These are phyloP conservation scores for Leucoptera coffeella DNA, from an alignment of 2,888 invertebrate genomes.

Conservation along the genomic window DNA sequence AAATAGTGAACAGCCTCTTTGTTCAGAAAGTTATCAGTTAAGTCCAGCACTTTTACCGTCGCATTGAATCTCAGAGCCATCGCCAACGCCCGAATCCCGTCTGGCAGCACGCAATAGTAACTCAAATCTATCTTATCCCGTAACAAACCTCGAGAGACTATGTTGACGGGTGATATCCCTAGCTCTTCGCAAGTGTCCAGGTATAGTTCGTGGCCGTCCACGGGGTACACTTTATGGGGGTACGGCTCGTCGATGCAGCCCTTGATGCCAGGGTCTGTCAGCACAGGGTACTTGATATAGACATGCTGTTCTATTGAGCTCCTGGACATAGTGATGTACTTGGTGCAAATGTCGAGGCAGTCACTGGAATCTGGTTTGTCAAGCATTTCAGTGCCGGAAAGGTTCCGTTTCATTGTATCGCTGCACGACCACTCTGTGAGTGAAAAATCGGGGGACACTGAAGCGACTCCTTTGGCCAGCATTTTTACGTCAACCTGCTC, in stretches of 20 bases:
- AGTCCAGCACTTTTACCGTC: conserved; percentile 12
- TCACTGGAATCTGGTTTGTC: no score
- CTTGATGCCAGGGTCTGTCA: conserved; percentile 14
- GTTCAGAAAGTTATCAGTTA: conserved; percentile 14
- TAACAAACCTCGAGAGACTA: conserved; percentile 13
- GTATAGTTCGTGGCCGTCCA: conserved; percentile 19
- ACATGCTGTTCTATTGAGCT: conserved; percentile 14
- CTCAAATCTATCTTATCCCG: conserved; percentile 13
- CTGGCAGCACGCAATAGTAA: conserved; percentile 13
- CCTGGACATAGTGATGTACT: conserved; percentile 16
- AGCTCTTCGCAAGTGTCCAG: conserved; percentile 14
- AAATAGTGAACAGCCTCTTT: conserved; percentile 17
- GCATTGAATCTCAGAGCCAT: conserved; percentile 12
- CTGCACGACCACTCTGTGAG: no score
- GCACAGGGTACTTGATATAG: conserved; percentile 9
- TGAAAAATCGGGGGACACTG: no score
- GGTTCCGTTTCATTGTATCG: no score
- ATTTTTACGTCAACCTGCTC: no score
- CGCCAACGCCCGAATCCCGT: conserved; percentile 13
- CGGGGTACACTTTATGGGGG: conserved; percentile 10
- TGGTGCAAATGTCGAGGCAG: conserved; percentile 19
- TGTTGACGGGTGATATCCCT: conserved; percentile 11
- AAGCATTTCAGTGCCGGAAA: no score
- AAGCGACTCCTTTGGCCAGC: no score
- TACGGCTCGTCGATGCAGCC: conserved; percentile 13